A percentile compares a stretch with the other conserved stretches of the same genome.
Conservation (phyloP, 2,797 vertebrate species). For the Falco biarmicus region DNA sequence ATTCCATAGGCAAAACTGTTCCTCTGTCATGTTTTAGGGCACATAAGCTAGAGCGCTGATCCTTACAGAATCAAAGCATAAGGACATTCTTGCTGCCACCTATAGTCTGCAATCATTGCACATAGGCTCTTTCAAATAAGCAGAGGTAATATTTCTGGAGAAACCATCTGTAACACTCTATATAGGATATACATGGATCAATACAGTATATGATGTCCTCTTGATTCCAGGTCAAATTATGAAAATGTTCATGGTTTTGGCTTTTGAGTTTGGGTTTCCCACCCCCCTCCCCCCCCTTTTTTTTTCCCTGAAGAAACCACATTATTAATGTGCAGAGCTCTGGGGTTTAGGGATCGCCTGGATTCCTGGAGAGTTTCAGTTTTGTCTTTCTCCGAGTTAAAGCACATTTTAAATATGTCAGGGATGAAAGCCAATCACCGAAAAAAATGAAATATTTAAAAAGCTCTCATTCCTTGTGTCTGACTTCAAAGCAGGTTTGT, state of each 20-base stretch:
- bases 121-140: neutral
- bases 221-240: slow-evolving; percentile 28
- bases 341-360: slow-evolving; percentile 75
- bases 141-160: neutral
- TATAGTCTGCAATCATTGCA: slow-evolving; percentile 12
- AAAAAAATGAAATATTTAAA: slow-evolving; percentile 65
- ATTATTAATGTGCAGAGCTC: slow-evolving; percentile 68
- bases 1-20: neutral
- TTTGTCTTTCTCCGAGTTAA: slow-evolving; percentile 68
- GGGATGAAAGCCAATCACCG: slow-evolving; percentile 71
- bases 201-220: neutral
- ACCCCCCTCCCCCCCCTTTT: neutral
- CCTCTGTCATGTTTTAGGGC: neutral
- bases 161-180: neutral
- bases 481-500: slow-evolving; percentile 74
- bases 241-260: neutral
- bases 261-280: neutral
- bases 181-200: neutral
- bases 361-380: slow-evolving; percentile 73
- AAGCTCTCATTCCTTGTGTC: slow-evolving; percentile 49
- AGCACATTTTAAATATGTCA: slow-evolving; percentile 73
- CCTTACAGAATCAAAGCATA: neutral
- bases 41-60: neutral
- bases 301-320: slow-evolving; percentile 54
- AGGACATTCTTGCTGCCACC: slow-evolving; percentile 46